Evolutionary conservation across 2,113 vertebrate species (phyloP).

Genomic region (Mus spicilegus): DNA sequence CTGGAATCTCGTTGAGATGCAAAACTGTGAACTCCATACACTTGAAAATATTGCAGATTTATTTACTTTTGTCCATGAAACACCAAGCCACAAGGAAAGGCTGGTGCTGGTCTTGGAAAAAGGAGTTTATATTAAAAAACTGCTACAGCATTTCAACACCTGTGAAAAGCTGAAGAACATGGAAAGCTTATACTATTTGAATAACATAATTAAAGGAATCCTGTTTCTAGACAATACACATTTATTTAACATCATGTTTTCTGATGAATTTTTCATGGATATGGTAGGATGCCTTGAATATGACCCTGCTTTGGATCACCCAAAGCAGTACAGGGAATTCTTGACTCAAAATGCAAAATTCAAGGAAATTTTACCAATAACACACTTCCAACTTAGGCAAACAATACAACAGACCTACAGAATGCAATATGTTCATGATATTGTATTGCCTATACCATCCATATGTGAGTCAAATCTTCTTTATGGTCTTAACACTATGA

Average conservation of each 20-base stretch:
- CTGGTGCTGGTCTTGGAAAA: conserved; percentile 92
- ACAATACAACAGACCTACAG: conserved; percentile 98
- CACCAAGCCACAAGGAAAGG: conserved; percentile 91
- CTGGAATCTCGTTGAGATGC: conserved; percentile 89
- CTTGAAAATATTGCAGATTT: conserved; percentile 94
- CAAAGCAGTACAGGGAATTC: conserved; percentile 94
- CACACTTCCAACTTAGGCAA: conserved; percentile 94
- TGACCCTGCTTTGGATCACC: conserved; percentile 93
- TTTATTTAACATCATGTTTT: conserved; percentile 97
- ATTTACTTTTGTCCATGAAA: conserved; percentile 91
- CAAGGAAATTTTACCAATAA: conserved; percentile 97
- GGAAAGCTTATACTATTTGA: conserved; percentile 92
- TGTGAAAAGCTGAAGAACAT: conserved; percentile 94
- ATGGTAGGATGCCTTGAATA: conserved; percentile 98
- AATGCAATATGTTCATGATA: conserved; percentile 97
- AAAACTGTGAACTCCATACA: conserved; percentile 91
- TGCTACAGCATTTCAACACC: conserved; percentile 93
- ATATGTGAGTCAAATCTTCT: conserved; percentile 95
- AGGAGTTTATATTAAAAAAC: conserved; percentile 94
- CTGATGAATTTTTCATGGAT: conserved; percentile 97
- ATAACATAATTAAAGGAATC: conserved; percentile 94
- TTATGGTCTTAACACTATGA: conserved; percentile 93
- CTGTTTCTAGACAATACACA: conserved; percentile 95
- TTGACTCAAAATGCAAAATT: conserved; percentile 96
- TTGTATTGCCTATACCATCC: conserved; percentile 93